Conservation (phyloP, 2,888 invertebrate species). For the Teleogryllus oceanicus region DNA sequence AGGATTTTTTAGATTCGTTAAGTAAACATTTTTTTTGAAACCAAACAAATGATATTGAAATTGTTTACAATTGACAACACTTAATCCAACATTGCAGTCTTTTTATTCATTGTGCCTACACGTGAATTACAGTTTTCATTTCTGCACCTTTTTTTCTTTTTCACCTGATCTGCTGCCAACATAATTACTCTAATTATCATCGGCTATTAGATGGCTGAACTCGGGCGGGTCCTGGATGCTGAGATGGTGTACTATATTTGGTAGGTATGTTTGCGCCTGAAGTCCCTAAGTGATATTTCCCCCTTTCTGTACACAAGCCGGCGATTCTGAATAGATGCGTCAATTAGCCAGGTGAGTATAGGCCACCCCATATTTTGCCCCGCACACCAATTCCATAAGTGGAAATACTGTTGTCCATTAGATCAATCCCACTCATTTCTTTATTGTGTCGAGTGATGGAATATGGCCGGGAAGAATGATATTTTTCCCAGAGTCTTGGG, state of each 20-base stretch:
- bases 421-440: neutral
- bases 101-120: neutral
- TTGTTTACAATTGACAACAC: no score
- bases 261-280: neutral
- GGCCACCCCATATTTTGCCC: neutral
- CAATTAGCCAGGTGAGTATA: neutral
- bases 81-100: no score
- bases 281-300: neutral
- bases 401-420: neutral
- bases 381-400: neutral
- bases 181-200: neutral
- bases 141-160: neutral
- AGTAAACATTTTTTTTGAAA: no score
- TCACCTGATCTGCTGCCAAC: neutral
- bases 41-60: no score
- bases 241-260: neutral
- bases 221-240: neutral
- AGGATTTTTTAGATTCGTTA: no score
- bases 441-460: neutral
- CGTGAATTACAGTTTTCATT: neutral
- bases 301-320: neutral
- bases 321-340: neutral
- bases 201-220: neutral
- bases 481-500: neutral
- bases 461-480: neutral